A percentile compares a stretch with the other conserved stretches of the same genome.
Conservation (phyloP, 2,113 vertebrate species). For the Rynchops niger region DNA sequence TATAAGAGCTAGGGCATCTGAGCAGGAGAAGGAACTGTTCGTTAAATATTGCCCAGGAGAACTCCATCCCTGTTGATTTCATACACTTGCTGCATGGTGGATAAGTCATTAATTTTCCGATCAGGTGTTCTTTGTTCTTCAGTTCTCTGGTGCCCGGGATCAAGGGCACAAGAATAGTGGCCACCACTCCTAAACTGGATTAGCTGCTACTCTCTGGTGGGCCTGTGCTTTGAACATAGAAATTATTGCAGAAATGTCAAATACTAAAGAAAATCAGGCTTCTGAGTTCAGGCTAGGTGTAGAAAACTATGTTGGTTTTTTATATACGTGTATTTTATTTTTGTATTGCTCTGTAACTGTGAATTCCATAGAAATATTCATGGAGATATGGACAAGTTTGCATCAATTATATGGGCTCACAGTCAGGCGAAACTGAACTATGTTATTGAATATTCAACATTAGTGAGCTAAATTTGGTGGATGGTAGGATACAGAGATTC, state of each 20-base stretch:
- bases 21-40: not conserved
- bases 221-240: not conserved
- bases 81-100: no score
- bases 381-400: not conserved
- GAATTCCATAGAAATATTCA: not conserved
- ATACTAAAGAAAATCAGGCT: not conserved
- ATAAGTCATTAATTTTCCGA: not conserved
- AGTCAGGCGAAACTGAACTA: not conserved
- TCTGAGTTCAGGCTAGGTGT: not conserved
- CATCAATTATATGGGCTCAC: fast-evolving
- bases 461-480: not conserved
- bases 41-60: not conserved
- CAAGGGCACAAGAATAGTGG: not conserved
- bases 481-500: not conserved
- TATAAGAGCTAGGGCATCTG: fast-evolving
- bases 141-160: not conserved
- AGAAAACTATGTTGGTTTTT: not conserved
- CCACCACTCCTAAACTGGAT: not conserved
- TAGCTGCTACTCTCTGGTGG: not conserved
- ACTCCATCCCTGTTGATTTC: not conserved
- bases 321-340: not conserved
- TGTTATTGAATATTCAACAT: not conserved
- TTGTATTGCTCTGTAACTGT: not conserved
- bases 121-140: not conserved
- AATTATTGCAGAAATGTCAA: not conserved